A percentile compares a stretch with the other conserved stretches of the same genome.
Conservation (phyloP, 2,113 vertebrate genomes). For the Colinus virginianus region DNA sequence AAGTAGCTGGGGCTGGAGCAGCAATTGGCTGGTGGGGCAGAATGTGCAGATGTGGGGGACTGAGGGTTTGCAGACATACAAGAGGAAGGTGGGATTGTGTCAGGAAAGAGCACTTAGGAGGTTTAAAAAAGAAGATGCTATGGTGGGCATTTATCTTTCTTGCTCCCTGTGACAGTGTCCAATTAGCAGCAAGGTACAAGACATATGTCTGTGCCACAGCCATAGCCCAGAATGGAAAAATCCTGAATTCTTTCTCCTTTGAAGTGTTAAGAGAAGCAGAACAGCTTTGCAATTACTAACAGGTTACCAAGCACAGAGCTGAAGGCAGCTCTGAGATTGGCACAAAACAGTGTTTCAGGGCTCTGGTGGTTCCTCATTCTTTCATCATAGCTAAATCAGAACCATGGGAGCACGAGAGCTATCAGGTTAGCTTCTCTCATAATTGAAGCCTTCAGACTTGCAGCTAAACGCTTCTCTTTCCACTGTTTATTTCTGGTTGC, state of each 20-base stretch:
- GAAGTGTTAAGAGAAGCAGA: neutral
- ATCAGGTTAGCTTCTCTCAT: neutral
- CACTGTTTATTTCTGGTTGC: neutral
- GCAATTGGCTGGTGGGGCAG: neutral
- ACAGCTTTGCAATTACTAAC: neutral
- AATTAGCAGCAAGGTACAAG: neutral
- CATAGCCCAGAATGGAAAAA: neutral
- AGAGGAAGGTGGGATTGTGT: neutral
- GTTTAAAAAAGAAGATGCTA: neutral
- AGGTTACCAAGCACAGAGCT: neutral
- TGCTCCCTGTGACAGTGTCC: neutral
- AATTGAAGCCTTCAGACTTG: neutral
- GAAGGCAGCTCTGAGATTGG: neutral
- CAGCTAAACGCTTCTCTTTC: neutral
- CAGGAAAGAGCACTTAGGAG: neutral
- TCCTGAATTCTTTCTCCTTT: neutral
- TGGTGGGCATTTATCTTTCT: neutral
- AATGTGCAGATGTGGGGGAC: neutral
- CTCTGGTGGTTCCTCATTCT: neutral
- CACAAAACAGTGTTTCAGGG: neutral
- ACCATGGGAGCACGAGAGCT: rapidly evolving
- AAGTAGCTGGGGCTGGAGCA: neutral
- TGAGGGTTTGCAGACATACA: neutral
- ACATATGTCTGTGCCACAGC: rapidly evolving
- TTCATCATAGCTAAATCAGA: slow-evolving; percentile 26